Evolutionary conservation across 2,113 vertebrate genomes (phyloP).

Genomic region (Paracanthobrama guichenoti): DNA sequence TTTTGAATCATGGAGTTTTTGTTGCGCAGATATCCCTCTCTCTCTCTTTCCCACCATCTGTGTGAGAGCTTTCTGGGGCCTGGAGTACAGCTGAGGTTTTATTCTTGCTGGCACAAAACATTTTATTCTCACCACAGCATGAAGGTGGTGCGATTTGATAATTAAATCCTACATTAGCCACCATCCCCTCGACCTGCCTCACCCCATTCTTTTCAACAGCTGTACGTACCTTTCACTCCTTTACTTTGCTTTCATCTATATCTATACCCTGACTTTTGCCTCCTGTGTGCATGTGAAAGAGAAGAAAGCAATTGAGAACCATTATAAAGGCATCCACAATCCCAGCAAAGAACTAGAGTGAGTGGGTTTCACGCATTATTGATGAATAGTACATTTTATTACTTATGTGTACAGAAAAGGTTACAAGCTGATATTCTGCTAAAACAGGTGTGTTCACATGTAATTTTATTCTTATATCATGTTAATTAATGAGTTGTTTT

Average conservation of each 20-base stretch:
- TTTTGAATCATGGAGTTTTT: not conserved
- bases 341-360: not conserved
- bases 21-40: not conserved
- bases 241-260: conserved; percentile 17
- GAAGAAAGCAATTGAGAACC: not conserved
- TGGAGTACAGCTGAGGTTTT: conserved; percentile 35
- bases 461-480: not conserved
- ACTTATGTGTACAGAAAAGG: not conserved
- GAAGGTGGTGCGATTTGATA: conserved; percentile 36
- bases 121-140: conserved; percentile 39
- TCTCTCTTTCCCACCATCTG: conserved; percentile 5
- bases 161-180: conserved; percentile 39
- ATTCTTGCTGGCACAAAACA: conserved; percentile 39
- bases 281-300: not conserved
- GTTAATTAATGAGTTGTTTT: not conserved
- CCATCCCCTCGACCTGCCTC: conserved; percentile 7
- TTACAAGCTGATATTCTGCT: not conserved
- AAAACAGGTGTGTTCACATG: not conserved
- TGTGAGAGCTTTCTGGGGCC: conserved; percentile 15
- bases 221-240: not conserved
- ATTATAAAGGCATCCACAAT: not conserved
- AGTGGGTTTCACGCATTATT: not conserved
- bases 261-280: conserved; percentile 7
- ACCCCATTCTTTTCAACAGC: not conserved
- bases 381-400: not conserved